phyloP scores from a whole-genome alignment of 2,797 vertebrate genomes.

The Emys orbicularis region DNA sequence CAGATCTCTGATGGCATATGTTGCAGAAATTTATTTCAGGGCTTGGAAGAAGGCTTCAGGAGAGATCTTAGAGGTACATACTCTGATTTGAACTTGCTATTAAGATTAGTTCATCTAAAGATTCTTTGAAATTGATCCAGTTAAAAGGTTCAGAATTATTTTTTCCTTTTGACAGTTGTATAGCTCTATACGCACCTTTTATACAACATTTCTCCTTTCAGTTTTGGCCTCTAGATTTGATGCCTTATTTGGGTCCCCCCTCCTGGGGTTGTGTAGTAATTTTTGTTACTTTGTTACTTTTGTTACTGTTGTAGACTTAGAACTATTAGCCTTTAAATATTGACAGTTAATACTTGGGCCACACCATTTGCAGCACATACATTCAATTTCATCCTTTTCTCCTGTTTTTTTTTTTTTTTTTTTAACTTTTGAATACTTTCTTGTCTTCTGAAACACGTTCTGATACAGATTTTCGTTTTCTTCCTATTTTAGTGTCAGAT shows the following conservation, averaged over 20 bases:
- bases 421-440: no score
- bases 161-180: not conserved
- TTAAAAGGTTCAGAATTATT: not conserved
- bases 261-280: no score
- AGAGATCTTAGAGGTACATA: constrained; percentile 84
- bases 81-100: not conserved
- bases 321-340: no score
- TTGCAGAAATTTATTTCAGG: constrained; percentile 94
- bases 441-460: no score
- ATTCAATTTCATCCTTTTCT: no score
- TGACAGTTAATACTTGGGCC: no score
- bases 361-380: no score
- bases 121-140: not conserved
- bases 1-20: constrained; percentile 82
- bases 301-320: no score
- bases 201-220: not conserved
- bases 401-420: no score
- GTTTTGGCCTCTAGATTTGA: not conserved
- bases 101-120: constrained; percentile 3
- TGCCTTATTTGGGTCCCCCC: not conserved
- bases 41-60: constrained; percentile 95
- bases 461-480: no score
- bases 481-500: no score
- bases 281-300: no score
- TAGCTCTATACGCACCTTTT: not conserved